phyloP scores from a whole-genome alignment of 2,888 invertebrate genomes.

The Andrena camellia region DNA sequence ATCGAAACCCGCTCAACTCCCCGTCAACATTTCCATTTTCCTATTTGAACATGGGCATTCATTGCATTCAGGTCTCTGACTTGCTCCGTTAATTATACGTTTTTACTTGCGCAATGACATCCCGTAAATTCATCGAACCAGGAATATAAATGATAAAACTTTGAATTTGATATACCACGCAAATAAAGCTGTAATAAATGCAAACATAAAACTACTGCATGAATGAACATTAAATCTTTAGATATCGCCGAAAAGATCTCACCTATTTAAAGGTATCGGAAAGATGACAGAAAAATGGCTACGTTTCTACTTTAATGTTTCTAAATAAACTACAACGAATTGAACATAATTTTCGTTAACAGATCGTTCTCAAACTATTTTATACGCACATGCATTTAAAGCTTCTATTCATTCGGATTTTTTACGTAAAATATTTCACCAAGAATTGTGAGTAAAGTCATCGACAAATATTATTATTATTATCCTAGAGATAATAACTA shows the following conservation, averaged over 20 bases:
- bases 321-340: slow-evolving; percentile 64
- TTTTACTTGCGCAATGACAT: too few species aligned
- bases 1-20: too few species aligned
- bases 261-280: slow-evolving; percentile 48
- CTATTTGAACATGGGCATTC: too few species aligned
- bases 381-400: not conserved
- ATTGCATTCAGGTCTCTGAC: not conserved
- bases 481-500: not conserved
- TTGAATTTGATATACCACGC: not conserved
- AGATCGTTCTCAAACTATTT: slow-evolving; percentile 9
- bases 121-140: not conserved
- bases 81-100: too few species aligned
- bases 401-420: not conserved
- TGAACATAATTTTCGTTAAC: slow-evolving; percentile 28
- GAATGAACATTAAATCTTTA: not conserved
- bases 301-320: too few species aligned
- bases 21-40: too few species aligned
- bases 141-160: not conserved
- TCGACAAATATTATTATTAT: not conserved
- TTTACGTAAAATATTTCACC: not conserved
- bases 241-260: not conserved
- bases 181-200: not conserved
- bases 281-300: slow-evolving; percentile 32
- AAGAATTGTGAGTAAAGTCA: slow-evolving; percentile 9
- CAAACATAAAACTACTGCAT: not conserved